These are phyloP conservation scores for Drosophila tani DNA, from an alignment of 1,140 invertebrate genomes.

Conservation along the genomic window DNA sequence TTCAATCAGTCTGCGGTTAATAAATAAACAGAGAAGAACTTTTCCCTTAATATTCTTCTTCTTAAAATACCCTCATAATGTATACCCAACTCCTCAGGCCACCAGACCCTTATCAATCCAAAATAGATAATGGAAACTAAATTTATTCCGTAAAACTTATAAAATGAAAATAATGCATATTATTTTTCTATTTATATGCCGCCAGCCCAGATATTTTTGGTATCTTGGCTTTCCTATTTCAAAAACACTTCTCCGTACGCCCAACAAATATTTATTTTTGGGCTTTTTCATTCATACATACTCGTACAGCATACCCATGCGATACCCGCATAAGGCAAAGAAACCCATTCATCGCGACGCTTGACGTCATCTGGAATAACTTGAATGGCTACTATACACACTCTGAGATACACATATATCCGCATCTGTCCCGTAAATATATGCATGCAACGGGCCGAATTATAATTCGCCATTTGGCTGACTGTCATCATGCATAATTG, in stretches of 20 bases:
- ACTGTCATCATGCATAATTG: slow-evolving; percentile 69
- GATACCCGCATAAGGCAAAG: slow-evolving; percentile 13
- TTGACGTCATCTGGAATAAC: slow-evolving; percentile 45
- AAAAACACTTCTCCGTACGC: slow-evolving; percentile 1
- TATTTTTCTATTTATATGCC: slow-evolving; percentile 6
- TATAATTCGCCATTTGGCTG: slow-evolving; percentile 49
- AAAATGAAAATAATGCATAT: slow-evolving; percentile 6
- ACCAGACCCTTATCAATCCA: slow-evolving; percentile 28
- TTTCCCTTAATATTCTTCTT: background rate
- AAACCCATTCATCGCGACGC: slow-evolving; percentile 37
- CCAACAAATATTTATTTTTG: slow-evolving; percentile 33
- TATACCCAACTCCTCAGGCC: background rate
- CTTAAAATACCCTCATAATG: background rate
- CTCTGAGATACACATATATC: background rate
- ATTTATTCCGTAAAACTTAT: slow-evolving; percentile 5
- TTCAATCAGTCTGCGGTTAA: background rate
- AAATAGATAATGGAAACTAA: background rate
- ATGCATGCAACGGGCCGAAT: slow-evolving; percentile 30
- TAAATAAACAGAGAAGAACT: background rate
- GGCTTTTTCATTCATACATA: slow-evolving; percentile 25
- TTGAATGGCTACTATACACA: slow-evolving; percentile 12
- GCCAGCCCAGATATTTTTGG: background rate
- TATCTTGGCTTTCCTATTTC: slow-evolving; percentile 6
- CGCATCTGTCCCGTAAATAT: slow-evolving; percentile 14
- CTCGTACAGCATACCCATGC: background rate